These are phyloP conservation scores for Allophyes oxyacanthae DNA, from an alignment of 2,888 invertebrate genomes.

Conservation along the genomic window DNA sequence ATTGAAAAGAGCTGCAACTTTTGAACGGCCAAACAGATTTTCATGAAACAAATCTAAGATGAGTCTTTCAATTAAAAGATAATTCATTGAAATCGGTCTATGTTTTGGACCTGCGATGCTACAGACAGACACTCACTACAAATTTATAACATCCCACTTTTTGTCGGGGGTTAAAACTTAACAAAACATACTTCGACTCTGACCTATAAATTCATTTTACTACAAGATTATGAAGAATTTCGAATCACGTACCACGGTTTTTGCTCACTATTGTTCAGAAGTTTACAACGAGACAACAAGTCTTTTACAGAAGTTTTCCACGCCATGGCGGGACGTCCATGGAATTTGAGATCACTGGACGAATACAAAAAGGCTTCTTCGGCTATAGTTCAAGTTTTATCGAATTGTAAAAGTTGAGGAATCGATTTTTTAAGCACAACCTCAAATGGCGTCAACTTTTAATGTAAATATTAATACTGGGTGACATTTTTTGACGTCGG, in stretches of 20 bases:
- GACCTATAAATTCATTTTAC: slow-evolving; percentile 40
- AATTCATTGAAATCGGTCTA: no score
- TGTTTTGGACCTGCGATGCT: no score
- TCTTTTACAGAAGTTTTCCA: slow-evolving; percentile 42
- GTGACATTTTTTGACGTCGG: no score
- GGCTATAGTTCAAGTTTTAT: slow-evolving; percentile 30
- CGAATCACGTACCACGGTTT: slow-evolving; percentile 47
- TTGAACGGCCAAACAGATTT: no score
- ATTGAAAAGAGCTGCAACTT: no score
- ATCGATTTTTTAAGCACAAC: slow-evolving; percentile 5
- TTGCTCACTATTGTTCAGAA: slow-evolving; percentile 43
- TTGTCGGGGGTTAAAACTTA: slow-evolving; percentile 46
- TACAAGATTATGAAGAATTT: slow-evolving; percentile 28
- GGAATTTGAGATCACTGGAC: slow-evolving; percentile 39
- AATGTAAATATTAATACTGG: no score
- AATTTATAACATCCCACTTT: no score
- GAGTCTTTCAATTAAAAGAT: no score
- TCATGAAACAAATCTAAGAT: no score
- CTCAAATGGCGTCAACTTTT: no score
- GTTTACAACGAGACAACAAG: slow-evolving; percentile 36
- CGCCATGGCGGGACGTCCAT: slow-evolving; percentile 23
- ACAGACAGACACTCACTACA: no score
- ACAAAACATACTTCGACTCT: slow-evolving; percentile 27
- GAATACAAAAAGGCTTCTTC: slow-evolving; percentile 39
- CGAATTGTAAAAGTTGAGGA: slow-evolving; percentile 13